Base-by-base conservation (phyloP, 1,140 invertebrate species). In the Drosophila orosa region DNA sequence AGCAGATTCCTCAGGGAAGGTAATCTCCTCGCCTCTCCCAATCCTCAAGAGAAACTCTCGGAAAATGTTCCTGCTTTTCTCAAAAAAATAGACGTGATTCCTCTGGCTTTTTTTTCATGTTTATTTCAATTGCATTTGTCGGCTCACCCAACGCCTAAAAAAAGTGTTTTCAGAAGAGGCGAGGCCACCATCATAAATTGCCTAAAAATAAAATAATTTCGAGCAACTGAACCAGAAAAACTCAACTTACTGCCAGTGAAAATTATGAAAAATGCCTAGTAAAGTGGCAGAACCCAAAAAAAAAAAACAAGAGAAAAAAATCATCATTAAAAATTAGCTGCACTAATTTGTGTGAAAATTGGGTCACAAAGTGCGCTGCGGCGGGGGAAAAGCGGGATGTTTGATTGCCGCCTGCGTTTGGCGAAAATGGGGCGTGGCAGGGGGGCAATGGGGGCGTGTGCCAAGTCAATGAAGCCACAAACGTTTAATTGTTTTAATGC, bases 251-350 rank as follows among this genome's bases (percentile, higher is more conserved):
- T 47, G 29, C 25, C 72, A 74, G 78, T 76, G 75, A 60, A 67
- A 89, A 87, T 87, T 89, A 87, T 87, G 79, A 87, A 89, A 89
- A 87, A 89, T 74, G 76, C 79, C 72, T 58, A 80, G 83, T 82
- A 62, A 87, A 79, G 84, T 79, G 75, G 65, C 69, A 63, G 58
- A 58, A 55, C 76, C 67, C 31, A 22, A 62, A 66, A 76, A 78
- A 78, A 63, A 29, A 19, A 59, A 24, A 68, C 61, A 63, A 76
- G 76, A 69, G 54, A 10, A 57, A 67, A 78, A 86, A 87, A 73
- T 76, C 83, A 87, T 83, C 83, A 87, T 87, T 87, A 87, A 83
- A 87, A 89, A 87, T 87, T 87, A 87, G 84, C 83, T 83, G 75
- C 79, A 87, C 83, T 87, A 87, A 87, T 87, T 87, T 83, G 67